These are phyloP conservation scores for Oncorhynchus keta DNA, from an alignment of 2,113 vertebrate species.

Conservation along the genomic window DNA sequence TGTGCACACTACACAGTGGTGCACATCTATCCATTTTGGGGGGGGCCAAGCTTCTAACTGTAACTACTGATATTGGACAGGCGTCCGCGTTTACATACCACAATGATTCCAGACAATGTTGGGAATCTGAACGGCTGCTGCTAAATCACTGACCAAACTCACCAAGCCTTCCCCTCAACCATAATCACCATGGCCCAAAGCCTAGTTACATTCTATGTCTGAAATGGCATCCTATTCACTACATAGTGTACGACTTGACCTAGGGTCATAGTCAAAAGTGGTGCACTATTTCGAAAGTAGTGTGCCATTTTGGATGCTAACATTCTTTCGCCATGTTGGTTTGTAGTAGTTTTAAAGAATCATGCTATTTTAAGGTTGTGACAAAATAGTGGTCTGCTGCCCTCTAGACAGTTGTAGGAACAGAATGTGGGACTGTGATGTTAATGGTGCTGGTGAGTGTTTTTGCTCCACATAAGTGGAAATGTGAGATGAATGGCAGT, in stretches of 20 bases:
- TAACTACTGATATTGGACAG: slow-evolving; percentile 77
- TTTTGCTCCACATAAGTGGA: slow-evolving; percentile 39
- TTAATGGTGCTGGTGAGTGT: slow-evolving; percentile 23
- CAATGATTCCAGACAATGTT: slow-evolving; percentile 54
- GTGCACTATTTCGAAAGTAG: too few species aligned
- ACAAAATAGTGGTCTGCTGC: slow-evolving; percentile 33
- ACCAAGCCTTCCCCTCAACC: slow-evolving; percentile 50
- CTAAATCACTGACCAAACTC: slow-evolving; percentile 73
- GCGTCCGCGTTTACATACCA: slow-evolving; percentile 53
- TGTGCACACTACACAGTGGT: slow-evolving; percentile 43
- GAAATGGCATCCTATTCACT: too few species aligned
- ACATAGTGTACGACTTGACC: too few species aligned
- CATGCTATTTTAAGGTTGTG: not conserved
- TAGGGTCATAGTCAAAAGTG: too few species aligned
- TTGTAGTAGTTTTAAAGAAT: not conserved
- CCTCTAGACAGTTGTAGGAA: slow-evolving; percentile 27
- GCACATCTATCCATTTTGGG: slow-evolving; percentile 52
- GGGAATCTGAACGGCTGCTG: slow-evolving; percentile 67
- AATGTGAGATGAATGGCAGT: slow-evolving; percentile 45
- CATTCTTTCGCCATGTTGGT: too few species aligned
- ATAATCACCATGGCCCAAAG: slow-evolving; percentile 43
- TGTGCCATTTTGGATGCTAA: too few species aligned
- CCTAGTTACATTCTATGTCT: not conserved
- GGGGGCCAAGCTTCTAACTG: slow-evolving; percentile 66
- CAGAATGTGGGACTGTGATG: slow-evolving; percentile 40